Evolutionary conservation across 2,797 vertebrate species (phyloP), one percentile per base, ranked within the genome.

Genomic region (Lemur catta): DNA sequence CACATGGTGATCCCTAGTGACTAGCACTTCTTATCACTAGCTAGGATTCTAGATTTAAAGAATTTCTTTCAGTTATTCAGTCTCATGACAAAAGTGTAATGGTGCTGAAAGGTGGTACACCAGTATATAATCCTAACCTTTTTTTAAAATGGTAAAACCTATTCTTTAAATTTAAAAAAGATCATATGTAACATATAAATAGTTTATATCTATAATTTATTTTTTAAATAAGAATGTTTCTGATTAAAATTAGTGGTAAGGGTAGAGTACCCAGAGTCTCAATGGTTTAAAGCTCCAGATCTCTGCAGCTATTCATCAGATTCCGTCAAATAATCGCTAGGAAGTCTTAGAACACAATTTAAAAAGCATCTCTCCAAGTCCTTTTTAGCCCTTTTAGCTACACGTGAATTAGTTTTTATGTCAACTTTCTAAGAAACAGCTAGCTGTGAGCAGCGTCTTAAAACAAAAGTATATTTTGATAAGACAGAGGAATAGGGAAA

Each of bases 21-120:
- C 22, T 89, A 30, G 55, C 52, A 46, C 48, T 93, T 95, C 61
- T 80, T 71, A 86, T 69, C 59, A 65, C 50, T 84, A 65, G 20
- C 35, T 91, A 95, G 33, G 33, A 92, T 65, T 79, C 20, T 76
- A 78, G n/a, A 35, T 65, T 92, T 89, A 94, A 91, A 91, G 15
- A 74, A 89, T 69, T 79, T 5, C 9, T 52, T 75, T 52, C 24
- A 92, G 30, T 85, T 79, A 85, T 26, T 84, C 46, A 78, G 52
- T 46, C 20, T 95, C 30, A 41, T 86, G 38, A 89, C 14, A 43
- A 89, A 92, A 72, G 17, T 33, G 0, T 7, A 61, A 87, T 59
- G 13, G 35, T n/a, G 14, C 15, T 87, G 2, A 78, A 91, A 88
- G 41, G 8, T 46, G 20, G 84, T 48, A 87, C 12, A 18, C 10